Base-by-base conservation (phyloP, 2,888 invertebrate species). In the Archips xylosteana region DNA sequence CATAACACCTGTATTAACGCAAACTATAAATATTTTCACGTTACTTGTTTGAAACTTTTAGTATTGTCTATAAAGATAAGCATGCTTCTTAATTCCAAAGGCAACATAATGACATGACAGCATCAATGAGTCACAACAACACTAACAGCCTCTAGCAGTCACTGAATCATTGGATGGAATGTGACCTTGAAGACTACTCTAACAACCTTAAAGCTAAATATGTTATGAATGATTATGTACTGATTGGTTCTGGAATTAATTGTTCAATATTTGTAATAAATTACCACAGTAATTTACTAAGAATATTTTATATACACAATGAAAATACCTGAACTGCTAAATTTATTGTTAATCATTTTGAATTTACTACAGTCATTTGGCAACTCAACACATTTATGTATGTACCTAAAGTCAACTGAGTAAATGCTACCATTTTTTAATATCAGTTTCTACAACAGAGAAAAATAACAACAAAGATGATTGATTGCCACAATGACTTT, bases 111-210 rank as follows among this genome's bases (percentile, higher is more conserved):
- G 77, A 81, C 78, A 76, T 76, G 77, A 81, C 78, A 78, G 79
- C 80, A 78, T 79, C 69, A 62, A 71, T 90, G 88, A 90, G 78
- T 90, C 88, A 89, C 65, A 61, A 15, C 78, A 77, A 83, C 89
- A 89, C 87, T 79, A 81, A 76, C 64, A 75, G 71, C 57, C 78
- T 77, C 71, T 75, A 75, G 77, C 79, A 71, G 45, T 68, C 61
- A 77, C 80, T 87, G 88, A 89, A 79, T 91, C 88, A 89, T 79
- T 76, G 78, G 68, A 78, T 65, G 77, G 67, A 75, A 86, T 86
- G 82, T 82, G 80, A 83, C 86, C 87, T 88, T 85, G 68, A 62
- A 57, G 45, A 36, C 23, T 69, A 47, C 59, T 68, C 62, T 68
- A 72, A 49, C 49, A 72, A 67, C 32, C 23, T 57, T 67, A 54